Evolutionary conservation across 1,140 invertebrate genomes (phyloP), one percentile per base, ranked within the genome.

Genomic region (roundworm (Caenorhabditis elegans)): DNA sequence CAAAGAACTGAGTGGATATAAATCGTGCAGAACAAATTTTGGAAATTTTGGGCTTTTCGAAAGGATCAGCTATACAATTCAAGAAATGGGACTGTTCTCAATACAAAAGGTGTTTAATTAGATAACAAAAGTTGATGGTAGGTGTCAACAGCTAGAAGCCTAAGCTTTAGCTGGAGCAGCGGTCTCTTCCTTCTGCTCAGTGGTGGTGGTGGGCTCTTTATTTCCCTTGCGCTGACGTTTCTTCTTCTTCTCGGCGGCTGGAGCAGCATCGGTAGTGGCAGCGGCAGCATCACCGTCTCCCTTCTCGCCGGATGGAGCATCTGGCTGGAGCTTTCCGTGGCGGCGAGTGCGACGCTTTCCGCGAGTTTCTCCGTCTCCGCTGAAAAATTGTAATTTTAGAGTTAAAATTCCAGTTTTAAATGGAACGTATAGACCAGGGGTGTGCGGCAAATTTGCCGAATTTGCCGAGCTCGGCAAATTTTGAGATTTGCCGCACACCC

Each of bases 121-220:
- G 60, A 43, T 31, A 39, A 39, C 34, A 70, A 70, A 70, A 34
- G 60, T 70, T 70, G 60, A 70, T 70, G 60, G 60, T 70, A 70
- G 60, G 60, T n/a, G n/a, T 70, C 60, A 70, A 70, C 60, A 43
- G 22, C n/a, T 70, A 17, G 60, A 26, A n/a, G n/a, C 34, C 34
- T 70, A 70, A 34, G 60, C 60, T 34, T 70, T 70, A 36, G 34
- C 26, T 70, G 60, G 31, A 26, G 60, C 60, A 39, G 17, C 31
- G n/a, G n/a, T n/a, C 39, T 43, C 60, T 39, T 39, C 17, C 17
- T 70, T 70, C 34, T 70, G 60, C 60, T 70, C 31, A 3, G 60
- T 22, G 19, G 34, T 34, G n/a, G 22, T 34, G 22, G 19, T n/a
- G 10, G 31, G n/a, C 34, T 70, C 34, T 70, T 70, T 70, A 31